phyloP scores from a whole-genome alignment of 2,797 vertebrate species.

The Coregonus sp. region DNA sequence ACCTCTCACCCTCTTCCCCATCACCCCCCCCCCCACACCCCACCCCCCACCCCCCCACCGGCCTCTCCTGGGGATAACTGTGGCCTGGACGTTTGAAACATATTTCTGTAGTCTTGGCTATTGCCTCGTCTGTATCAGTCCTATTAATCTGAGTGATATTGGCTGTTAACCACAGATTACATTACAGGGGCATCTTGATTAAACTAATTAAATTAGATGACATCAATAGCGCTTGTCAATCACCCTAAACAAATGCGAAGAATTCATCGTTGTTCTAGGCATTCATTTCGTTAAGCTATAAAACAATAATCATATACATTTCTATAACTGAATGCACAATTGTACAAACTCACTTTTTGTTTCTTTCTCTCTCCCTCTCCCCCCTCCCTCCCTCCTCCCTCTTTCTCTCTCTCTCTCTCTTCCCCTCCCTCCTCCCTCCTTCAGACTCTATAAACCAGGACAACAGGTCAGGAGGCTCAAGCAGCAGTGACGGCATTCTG shows the following conservation, averaged over 20 bases:
- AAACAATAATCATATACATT: too few species aligned
- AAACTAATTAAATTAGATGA: conserved; percentile 61
- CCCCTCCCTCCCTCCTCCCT: neutral
- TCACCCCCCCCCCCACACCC: conserved; percentile 59
- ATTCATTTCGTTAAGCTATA: too few species aligned
- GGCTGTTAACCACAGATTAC: conserved; percentile 59
- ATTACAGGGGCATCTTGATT: conserved; percentile 59
- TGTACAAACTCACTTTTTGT: conserved; percentile 4
- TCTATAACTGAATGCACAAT: too few species aligned
- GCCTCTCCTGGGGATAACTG: conserved; percentile 42
- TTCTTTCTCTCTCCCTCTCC: neutral
- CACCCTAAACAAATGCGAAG: neutral
- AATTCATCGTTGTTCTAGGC: too few species aligned
- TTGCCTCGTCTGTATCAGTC: conserved; percentile 45
- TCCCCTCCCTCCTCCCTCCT: neutral
- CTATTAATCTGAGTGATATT: conserved; percentile 43
- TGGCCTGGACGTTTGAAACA: conserved; percentile 14
- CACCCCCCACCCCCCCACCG: conserved; percentile 56
- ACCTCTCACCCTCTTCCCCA: conserved; percentile 20
- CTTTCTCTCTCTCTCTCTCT: conserved; percentile 11
- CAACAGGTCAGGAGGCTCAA: conserved; percentile 47
- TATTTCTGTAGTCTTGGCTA: conserved; percentile 16
- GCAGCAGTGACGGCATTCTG: conserved; percentile 78
- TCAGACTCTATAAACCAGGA: conserved; percentile 85
- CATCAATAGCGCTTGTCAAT: conserved; percentile 37